Evolutionary conservation across 2,797 vertebrate genomes (phyloP), one percentile per base, ranked within the genome.

Genomic region (Enteromius fasciolatus): DNA sequence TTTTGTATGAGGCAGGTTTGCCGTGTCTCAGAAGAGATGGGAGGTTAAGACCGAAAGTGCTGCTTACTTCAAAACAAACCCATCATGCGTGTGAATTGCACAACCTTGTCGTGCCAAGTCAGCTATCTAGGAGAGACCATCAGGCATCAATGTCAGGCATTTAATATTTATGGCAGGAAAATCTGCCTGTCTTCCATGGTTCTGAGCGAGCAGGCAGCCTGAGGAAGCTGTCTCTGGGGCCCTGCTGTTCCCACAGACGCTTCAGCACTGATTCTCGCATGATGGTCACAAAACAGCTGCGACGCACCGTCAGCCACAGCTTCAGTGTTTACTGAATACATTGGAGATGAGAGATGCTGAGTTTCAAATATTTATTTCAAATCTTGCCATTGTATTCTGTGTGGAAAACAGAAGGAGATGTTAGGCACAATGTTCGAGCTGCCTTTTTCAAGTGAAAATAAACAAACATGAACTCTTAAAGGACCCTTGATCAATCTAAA

Each of bases 101-200:
- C 20, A 67, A 78, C 54, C 54, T 76, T 61, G 57, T 61, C n/a
- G 1, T 44, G 23, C 66, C 64, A 69, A 57, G 66, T 69, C 36
- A 44, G 78, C 64, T 69, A 25, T 68, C n/a, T 23, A 41, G 33
- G 50, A 79, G 66, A 69, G 66, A 17, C 33, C 36, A 69, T 31
- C 66, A 69, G 52, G 66, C 75, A 73, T 87, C 86, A 80, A 64
- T 75, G 70, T 85, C 85, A 85, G 63, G 78, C 81, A 82, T 85
- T 85, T 87, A 80, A 89, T 83, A 77, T 76, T 85, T 52, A 81
- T 86, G 85, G 88, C 86, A 86, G 36, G 66, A 54, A 84, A 81
- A 85, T 83, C 80, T 86, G 79, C 59, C 36, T 25, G 54, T 77
- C 79, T 63, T 69, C 66, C 75, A 68, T 69, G 66, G 61, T 4